Evolutionary conservation across 64 coral and sea anemone genomes (phyloP), one percentile per base, ranked within the genome.

Genomic region (Anthopleura sola): DNA sequence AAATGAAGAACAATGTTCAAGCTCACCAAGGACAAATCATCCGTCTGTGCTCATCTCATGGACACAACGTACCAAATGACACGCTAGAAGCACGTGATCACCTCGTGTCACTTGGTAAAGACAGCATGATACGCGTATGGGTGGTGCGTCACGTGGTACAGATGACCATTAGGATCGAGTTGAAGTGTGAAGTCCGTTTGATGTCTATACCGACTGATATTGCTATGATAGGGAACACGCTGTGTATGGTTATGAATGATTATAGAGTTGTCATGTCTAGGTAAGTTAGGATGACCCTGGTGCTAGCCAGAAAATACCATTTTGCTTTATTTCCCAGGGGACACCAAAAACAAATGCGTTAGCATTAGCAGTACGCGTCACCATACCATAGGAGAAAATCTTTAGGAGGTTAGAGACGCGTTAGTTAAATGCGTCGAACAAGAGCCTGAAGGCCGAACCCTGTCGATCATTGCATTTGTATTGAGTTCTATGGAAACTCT

Each of bases 11-110:
- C 26, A 87, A 87, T 38, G 58, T 96, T 49, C 94, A 99, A 90
- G 97, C 97, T 11, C 97, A 99, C 46, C 90, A 94, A 74, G 92
- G 97, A 36, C 92, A 85, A 54, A 78, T 99, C 29, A 86, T 88
- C 9, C 87, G 80, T 23, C 90, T 99, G 37, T 82, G 81, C 46
- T 82, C 86, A 44, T 99, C 97, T 40, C 20, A 60, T 11, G 75
- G 84, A 17, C 57, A 77, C 23, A 46, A 66, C 19, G 80, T 87
- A 50, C 75, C 86, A 62, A 44, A 19, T 21, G 83, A 89, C 38
- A 89, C 76, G 21, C 24, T 94, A 51, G 87, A 49, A 51, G 80
- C 89, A 80, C 80, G 53, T 89, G 97, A 92, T 28, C 84, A 84
- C 75, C 75, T 99, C 18, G 85, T 99, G 26, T 99, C 97, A 12